Evolutionary conservation across 1,140 invertebrate genomes (phyloP).

Genomic region (Bombus fervidus): DNA sequence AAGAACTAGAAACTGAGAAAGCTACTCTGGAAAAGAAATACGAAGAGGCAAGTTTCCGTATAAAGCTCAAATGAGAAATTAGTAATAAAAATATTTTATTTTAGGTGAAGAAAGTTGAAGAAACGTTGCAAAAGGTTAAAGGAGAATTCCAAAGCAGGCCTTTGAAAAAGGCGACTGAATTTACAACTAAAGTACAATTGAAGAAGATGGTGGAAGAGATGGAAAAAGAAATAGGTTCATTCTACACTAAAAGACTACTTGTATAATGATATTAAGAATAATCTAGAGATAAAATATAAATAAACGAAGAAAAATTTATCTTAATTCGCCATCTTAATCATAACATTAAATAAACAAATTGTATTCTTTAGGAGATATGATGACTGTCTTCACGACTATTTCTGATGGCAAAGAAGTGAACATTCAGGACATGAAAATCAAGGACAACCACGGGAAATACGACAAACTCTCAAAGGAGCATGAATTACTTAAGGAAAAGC

Average conservation of each 20-base stretch:
- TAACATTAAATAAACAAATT: not conserved
- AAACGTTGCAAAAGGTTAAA: constrained; percentile 85
- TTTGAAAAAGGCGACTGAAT: constrained; percentile 87
- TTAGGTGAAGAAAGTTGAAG: constrained; percentile 85
- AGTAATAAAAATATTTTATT: constrained; percentile 43
- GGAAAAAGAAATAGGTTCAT: constrained; percentile 89
- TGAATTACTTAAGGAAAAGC: constrained; percentile 76
- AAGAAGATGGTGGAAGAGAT: constrained; percentile 91
- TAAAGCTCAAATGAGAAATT: no score
- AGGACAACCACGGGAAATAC: constrained; percentile 72
- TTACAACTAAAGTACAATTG: constrained; percentile 87
- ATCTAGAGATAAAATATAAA: not conserved
- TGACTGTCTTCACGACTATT: constrained; percentile 84
- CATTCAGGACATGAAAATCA: constrained; percentile 73
- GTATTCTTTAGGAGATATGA: constrained; percentile 84
- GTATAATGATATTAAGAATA: not conserved
- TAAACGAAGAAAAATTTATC: not conserved
- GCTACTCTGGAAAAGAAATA: constrained; percentile 87
- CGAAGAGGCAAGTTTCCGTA: constrained; percentile 83
- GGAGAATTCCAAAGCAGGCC: constrained; percentile 86
- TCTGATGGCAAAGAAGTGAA: constrained; percentile 82
- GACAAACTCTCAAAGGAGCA: constrained; percentile 78
- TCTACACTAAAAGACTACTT: not conserved
- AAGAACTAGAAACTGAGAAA: constrained; percentile 94
- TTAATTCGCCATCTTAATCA: not conserved